Evolutionary conservation across 2,113 vertebrate genomes (phyloP).

Genomic region (Podiceps cristatus): DNA sequence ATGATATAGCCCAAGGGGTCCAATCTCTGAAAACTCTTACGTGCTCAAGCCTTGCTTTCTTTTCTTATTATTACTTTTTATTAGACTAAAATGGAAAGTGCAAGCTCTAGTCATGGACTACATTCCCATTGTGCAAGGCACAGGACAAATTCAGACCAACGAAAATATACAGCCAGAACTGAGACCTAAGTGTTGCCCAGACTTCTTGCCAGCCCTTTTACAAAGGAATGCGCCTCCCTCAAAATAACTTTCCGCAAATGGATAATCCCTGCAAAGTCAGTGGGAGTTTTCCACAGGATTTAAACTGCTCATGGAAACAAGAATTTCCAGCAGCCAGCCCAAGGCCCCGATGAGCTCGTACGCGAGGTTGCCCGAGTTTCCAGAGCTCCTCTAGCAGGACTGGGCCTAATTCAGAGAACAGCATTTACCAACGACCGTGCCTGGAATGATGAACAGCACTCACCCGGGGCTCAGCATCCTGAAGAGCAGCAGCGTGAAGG

Average conservation of each 20-base stretch:
- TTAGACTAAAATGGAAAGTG: background rate
- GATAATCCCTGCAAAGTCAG: slow-evolving; percentile 23
- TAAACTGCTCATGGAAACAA: slow-evolving; percentile 8
- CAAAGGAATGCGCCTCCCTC: slow-evolving; percentile 20
- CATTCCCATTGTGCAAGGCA: background rate
- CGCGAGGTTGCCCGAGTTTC: fast-evolving
- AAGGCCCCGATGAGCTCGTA: fast-evolving
- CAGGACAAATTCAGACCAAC: background rate
- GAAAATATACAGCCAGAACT: background rate
- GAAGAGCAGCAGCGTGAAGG: background rate
- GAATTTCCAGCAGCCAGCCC: slow-evolving; percentile 39
- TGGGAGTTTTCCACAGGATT: slow-evolving; percentile 50
- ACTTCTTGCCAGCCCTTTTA: background rate
- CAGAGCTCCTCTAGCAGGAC: background rate
- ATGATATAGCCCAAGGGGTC: background rate
- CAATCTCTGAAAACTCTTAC: background rate
- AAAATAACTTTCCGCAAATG: slow-evolving; percentile 34
- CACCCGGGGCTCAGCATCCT: background rate
- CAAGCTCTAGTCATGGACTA: background rate
- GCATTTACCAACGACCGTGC: background rate
- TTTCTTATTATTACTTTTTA: background rate
- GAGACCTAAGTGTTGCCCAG: background rate
- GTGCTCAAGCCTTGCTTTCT: background rate
- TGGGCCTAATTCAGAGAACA: background rate
- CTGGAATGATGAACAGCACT: background rate